phyloP scores from a whole-genome alignment of 2,888 invertebrate species.

The Nowickia ferox region DNA sequence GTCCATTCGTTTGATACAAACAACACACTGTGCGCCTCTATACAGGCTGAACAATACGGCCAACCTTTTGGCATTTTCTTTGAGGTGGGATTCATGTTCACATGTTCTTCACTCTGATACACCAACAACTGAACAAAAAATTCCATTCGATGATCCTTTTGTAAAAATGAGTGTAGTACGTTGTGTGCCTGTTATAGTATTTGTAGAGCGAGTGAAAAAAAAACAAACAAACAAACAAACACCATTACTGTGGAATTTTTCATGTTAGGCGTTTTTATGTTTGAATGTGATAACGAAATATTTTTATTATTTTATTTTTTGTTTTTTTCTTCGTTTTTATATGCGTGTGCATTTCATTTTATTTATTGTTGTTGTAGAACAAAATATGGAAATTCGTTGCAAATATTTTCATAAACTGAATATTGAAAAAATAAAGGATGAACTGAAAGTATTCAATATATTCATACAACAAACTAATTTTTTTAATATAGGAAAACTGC shows the following conservation, averaged over 20 bases:
- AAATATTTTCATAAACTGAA: conserved; percentile 44
- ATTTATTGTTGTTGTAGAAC: conserved; percentile 33
- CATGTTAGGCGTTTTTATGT: conserved; percentile 66
- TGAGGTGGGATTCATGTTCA: conserved; percentile 37
- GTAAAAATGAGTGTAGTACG: not conserved
- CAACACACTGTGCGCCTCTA: not conserved
- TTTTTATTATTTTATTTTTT: conserved; percentile 61
- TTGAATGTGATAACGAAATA: conserved; percentile 67
- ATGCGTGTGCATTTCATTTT: not conserved
- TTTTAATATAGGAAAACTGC: not conserved
- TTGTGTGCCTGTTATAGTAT: not conserved
- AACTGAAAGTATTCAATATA: conserved; percentile 35
- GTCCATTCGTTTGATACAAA: too few relatives aligned
- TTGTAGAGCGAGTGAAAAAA: not conserved
- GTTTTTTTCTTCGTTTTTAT: not conserved
- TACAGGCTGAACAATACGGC: conserved; percentile 30
- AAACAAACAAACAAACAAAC: too few relatives aligned
- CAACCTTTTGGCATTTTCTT: conserved; percentile 35
- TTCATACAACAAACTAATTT: not conserved
- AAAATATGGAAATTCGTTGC: conserved; percentile 51
- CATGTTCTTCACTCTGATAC: conserved; percentile 10
- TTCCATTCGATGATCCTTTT: conserved; percentile 53
- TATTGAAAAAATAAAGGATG: conserved; percentile 21
- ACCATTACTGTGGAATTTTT: conserved; percentile 48
- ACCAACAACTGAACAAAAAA: conserved; percentile 40